These are phyloP conservation scores for Apostichopus leukothele DNA, from an alignment of 53 echinoderm and acorn worm genomes.

Conservation along the genomic window DNA sequence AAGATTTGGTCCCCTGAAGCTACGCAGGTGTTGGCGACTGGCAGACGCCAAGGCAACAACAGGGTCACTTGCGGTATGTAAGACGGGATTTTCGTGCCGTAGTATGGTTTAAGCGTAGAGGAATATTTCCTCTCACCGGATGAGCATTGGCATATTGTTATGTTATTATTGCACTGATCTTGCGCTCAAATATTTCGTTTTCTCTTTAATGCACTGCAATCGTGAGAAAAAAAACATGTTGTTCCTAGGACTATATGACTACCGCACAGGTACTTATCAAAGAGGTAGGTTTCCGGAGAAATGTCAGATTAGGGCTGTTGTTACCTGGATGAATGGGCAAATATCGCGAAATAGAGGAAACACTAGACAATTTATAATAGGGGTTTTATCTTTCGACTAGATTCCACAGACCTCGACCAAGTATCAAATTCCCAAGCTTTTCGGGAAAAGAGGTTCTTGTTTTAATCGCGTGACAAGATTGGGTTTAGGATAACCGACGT, in stretches of 20 bases:
- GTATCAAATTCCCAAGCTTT: constrained; percentile 30
- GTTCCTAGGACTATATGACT: constrained; percentile 36
- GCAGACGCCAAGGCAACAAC: constrained; percentile 14
- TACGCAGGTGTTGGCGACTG: constrained; percentile 35
- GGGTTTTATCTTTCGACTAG: constrained; percentile 22
- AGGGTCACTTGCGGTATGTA: constrained; percentile 25
- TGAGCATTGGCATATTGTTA: constrained; percentile 28
- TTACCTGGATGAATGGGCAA: constrained; percentile 20
- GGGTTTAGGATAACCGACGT: too few relatives aligned
- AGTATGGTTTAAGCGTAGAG: background rate
- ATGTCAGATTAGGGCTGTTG: background rate
- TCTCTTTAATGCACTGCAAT: constrained; percentile 4
- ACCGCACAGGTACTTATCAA: constrained; percentile 42
- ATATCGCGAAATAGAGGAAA: constrained; percentile 8
- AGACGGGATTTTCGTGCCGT: constrained; percentile 11
- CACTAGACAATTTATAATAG: constrained; percentile 13
- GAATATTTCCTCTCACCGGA: constrained; percentile 29
- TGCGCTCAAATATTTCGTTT: constrained; percentile 44
- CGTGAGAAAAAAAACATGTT: constrained; percentile 43
- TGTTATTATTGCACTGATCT: constrained; percentile 44
- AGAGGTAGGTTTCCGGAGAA: constrained; percentile 17
- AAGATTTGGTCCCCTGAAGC: constrained; percentile 17
- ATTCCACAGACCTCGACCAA: background rate
- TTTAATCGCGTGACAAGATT: constrained; percentile 24
- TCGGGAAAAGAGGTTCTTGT: too few relatives aligned